Evolutionary conservation across 2,888 invertebrate species (phyloP).

Genomic region (Catocala fraxini): DNA sequence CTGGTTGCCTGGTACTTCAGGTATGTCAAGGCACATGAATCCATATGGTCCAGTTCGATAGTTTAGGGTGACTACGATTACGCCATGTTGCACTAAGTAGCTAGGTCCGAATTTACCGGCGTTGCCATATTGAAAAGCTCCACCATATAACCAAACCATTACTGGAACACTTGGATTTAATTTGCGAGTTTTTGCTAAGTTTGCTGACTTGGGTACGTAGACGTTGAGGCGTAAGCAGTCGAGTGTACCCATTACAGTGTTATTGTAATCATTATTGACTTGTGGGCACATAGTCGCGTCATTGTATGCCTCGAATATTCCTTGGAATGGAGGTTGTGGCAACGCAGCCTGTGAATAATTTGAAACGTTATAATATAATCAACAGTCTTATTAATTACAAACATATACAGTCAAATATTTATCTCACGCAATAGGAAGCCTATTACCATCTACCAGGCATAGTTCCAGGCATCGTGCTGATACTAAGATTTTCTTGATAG

Average conservation of each 20-base stretch:
- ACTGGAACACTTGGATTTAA: slow-evolving; percentile 12
- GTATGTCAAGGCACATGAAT: slow-evolving; percentile 49
- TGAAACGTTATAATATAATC: too few species aligned
- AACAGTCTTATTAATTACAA: too few species aligned
- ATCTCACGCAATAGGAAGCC: too few species aligned
- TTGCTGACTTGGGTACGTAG: slow-evolving; percentile 15
- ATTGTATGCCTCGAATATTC: slow-evolving; percentile 20
- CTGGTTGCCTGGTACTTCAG: slow-evolving; percentile 49
- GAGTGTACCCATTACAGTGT: slow-evolving; percentile 9
- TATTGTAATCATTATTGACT: slow-evolving; percentile 2
- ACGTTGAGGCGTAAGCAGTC: slow-evolving; percentile 23
- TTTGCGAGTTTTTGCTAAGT: background rate
- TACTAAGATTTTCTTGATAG: too few species aligned
- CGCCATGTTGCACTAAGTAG: slow-evolving; percentile 40
- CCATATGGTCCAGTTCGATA: slow-evolving; percentile 50
- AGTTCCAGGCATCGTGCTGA: too few species aligned
- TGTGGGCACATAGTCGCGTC: slow-evolving; percentile 23
- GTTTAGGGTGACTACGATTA: slow-evolving; percentile 49
- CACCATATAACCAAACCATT: slow-evolving; percentile 23
- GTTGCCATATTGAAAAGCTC: slow-evolving; percentile 6
- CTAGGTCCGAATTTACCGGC: slow-evolving; percentile 11
- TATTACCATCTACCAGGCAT: too few species aligned
- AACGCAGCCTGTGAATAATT: slow-evolving; percentile 6
- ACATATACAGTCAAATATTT: too few species aligned
- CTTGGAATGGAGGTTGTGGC: slow-evolving; percentile 10